Evolutionary conservation across 2,797 vertebrate species (phyloP), one percentile per base, ranked within the genome.

Genomic region (Acridotheres tristis): DNA sequence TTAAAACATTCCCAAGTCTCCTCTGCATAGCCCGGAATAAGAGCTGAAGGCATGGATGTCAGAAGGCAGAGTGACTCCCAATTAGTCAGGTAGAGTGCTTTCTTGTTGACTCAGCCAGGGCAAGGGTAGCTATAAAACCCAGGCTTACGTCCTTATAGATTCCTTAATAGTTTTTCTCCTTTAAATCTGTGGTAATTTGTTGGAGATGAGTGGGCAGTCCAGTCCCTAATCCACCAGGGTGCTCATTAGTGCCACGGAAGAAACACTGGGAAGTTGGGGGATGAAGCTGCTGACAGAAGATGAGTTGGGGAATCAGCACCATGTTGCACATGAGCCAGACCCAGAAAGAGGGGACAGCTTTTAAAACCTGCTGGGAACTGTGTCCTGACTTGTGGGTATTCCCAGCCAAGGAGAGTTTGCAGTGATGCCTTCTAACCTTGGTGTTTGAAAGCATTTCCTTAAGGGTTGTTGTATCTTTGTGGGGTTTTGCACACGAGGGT

Each of bases 51-150:
- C 95, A 91, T 0, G 25, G 88, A 81, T 94, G 95, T 95, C 96
- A 96, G 96, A 76, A 96, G 96, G 95, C 96, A 93, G 85, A 96
- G 91, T 73, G 90, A 89, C 89, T 97, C 95, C 95, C 97, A 97
- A 97, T 97, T 97, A 97, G 92, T 94, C 86, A 95, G 96, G 94
- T 88, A 85, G 90, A 93, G 76, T 40, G 93, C 90, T 78, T 96
- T 94, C 94, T 90, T 96, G 96, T 96, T 95, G 96, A 95, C 91
- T 96, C 80, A 90, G 94, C 71, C 59, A 13, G 96, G 96, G 95
- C 92, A 94, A 89, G 95, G 95, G 88, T 95, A 94, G 89, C 88
- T 83, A 40, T 92, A 87, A 95, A 97, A 92, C 53, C 51, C 79
- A 75, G 81, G 27, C 81, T 93, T 65, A 65, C 26, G 10, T 93